Conservation (phyloP, 1,140 invertebrate species). For the Aleiodes sp. region DNA sequence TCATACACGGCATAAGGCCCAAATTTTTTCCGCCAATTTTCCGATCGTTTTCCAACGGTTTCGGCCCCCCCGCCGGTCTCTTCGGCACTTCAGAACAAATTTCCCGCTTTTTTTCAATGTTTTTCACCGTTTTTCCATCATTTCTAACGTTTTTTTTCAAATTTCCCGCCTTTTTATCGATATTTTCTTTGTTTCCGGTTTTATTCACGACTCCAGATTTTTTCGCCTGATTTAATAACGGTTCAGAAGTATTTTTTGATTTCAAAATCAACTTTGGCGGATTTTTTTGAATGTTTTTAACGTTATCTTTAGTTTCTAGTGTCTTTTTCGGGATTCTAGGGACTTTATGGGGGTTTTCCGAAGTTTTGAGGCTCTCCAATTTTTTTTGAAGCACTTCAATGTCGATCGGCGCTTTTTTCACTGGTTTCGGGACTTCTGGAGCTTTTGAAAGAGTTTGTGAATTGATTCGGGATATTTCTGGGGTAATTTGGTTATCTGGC, state of each 20-base stretch:
- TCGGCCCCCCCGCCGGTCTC: neutral
- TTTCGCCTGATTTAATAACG: neutral
- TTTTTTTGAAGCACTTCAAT: neutral
- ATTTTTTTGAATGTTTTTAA: no score
- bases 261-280: neutral
- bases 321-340: neutral
- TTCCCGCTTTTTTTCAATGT: neutral
- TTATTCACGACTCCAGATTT: neutral
- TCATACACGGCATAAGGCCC: conserved; percentile 35
- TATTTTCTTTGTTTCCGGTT: neutral
- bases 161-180: neutral
- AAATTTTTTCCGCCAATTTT: neutral
- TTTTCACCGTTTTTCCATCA: neutral
- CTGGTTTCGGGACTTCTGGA: neutral
- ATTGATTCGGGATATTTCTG: neutral
- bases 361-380: conserved; percentile 2
- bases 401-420: neutral
- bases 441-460: neutral
- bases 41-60: neutral
- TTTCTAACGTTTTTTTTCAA: neutral
- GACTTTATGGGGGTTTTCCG: neutral
- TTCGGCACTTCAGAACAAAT: neutral
- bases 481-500: neutral
- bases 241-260: neutral
- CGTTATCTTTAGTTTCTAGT: neutral